These are phyloP conservation scores for Spheniscus humboldti DNA, from an alignment of 2,797 vertebrate genomes.

Conservation along the genomic window DNA sequence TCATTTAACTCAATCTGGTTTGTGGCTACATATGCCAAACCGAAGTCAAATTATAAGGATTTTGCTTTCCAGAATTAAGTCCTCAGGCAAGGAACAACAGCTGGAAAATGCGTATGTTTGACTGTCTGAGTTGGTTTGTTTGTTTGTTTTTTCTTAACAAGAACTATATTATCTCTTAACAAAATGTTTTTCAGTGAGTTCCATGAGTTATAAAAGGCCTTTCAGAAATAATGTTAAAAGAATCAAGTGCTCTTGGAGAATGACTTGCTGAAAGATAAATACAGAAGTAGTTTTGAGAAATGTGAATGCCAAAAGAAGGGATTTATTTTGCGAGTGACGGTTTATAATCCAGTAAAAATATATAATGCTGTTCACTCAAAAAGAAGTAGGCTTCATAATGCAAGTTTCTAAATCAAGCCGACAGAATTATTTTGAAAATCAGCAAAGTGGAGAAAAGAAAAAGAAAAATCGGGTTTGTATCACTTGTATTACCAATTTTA, in stretches of 20 bases:
- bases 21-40: neutral
- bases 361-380: neutral
- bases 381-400: neutral
- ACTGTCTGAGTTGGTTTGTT: neutral
- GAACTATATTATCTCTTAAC: neutral
- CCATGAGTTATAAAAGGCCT: neutral
- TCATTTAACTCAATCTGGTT: neutral
- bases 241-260: neutral
- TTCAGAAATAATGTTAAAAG: neutral
- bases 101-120: slow-evolving; percentile 6
- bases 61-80: slow-evolving; percentile 18
- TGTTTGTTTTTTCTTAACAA: slow-evolving; percentile 31
- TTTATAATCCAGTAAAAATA: neutral
- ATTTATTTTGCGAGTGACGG: neutral
- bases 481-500: neutral
- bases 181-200: slow-evolving; percentile 24
- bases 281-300: slow-evolving; percentile 7
- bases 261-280: slow-evolving; percentile 35
- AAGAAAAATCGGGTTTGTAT: neutral
- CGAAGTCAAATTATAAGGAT: neutral
- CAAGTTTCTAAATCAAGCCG: neutral
- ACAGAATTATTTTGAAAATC: neutral
- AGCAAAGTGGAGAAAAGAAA: neutral
- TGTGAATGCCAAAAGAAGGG: neutral
- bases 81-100: slow-evolving; percentile 15